Evolutionary conservation across 2,888 invertebrate genomes (phyloP), one percentile per base, ranked within the genome.

Genomic region (Gari tellinella): DNA sequence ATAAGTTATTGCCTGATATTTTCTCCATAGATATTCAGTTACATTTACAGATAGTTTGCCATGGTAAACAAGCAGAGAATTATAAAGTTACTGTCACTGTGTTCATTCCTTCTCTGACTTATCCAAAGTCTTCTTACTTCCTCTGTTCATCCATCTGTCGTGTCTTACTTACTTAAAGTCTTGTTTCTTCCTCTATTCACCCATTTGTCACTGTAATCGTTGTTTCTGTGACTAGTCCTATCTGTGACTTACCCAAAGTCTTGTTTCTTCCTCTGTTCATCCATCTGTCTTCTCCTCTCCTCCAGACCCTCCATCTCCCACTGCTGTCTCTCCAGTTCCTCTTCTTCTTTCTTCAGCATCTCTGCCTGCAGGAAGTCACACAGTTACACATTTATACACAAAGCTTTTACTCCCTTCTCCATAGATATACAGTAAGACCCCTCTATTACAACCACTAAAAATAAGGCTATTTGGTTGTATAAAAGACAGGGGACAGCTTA

Each of bases 71-170:
- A n/a, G n/a, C n/a, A n/a, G n/a, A n/a, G n/a, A n/a, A n/a, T n/a
- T n/a, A n/a, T n/a, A n/a, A n/a, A n/a, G n/a, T n/a, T n/a, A n/a
- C n/a, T n/a, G n/a, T n/a, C n/a, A n/a, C n/a, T n/a, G n/a, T n/a
- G n/a, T n/a, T n/a, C n/a, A n/a, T n/a, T n/a, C 8, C 14, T 25
- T 1, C 2, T 55, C 25, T 40, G 8, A 61, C 82, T 67, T 68
- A 91, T 91, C 91, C 90, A 67, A 89, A 80, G 66, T 91, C 90
- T 57, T 88, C 82, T 62, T 90, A 88, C 65, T 84, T 84, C 19
- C 88, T 72, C n/a, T 78, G 81, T n/a, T 79, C 76, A 53, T 91
- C 90, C 68, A 86, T 83, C 55, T 80, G 60, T 60, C 77, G 80
- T 41, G 90, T 76, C 26, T 87, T 70, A 40, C 83, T 87, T 49